Conservation (phyloP, 2,888 invertebrate species). For the Ommatoiulus sabulosus region DNA sequence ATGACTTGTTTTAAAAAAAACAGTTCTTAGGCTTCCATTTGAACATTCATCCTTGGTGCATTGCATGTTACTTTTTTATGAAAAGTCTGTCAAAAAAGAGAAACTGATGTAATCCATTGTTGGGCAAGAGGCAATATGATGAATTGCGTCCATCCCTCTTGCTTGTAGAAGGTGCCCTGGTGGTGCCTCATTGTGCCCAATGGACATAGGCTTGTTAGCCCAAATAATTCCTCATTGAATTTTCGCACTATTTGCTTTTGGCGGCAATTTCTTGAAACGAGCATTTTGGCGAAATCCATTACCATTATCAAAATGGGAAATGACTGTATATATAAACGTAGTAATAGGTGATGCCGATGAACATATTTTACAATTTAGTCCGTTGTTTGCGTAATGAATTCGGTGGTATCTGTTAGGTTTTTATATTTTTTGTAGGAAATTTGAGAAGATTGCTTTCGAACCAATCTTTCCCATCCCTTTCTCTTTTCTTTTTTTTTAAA, state of each 20-base stretch:
- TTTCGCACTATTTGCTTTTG: neutral
- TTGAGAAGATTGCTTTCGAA: neutral
- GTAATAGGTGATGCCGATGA: slow-evolving; percentile 35
- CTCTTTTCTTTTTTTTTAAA: neutral
- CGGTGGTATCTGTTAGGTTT: slow-evolving; percentile 47
- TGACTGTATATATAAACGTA: slow-evolving; percentile 8
- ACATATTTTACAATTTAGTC: slow-evolving; percentile 47
- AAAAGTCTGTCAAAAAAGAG: neutral
- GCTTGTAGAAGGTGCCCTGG: neutral
- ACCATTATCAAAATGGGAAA: neutral
- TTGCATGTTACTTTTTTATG: neutral
- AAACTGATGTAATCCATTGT: slow-evolving; percentile 18
- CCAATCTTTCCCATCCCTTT: neutral
- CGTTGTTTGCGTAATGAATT: slow-evolving; percentile 26
- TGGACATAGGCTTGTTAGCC: neutral
- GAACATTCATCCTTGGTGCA: slow-evolving; percentile 33
- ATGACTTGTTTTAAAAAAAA: neutral
- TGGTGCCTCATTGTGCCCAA: neutral
- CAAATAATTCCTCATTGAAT: neutral
- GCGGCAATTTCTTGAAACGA: neutral
- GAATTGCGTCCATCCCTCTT: slow-evolving; percentile 36
- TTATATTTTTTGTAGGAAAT: slow-evolving; percentile 47
- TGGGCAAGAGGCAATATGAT: slow-evolving; percentile 48
- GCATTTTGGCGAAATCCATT: neutral
- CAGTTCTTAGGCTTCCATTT: slow-evolving; percentile 24